These are phyloP conservation scores for Heliconius sara DNA, from an alignment of 2,888 invertebrate genomes.

Conservation along the genomic window DNA sequence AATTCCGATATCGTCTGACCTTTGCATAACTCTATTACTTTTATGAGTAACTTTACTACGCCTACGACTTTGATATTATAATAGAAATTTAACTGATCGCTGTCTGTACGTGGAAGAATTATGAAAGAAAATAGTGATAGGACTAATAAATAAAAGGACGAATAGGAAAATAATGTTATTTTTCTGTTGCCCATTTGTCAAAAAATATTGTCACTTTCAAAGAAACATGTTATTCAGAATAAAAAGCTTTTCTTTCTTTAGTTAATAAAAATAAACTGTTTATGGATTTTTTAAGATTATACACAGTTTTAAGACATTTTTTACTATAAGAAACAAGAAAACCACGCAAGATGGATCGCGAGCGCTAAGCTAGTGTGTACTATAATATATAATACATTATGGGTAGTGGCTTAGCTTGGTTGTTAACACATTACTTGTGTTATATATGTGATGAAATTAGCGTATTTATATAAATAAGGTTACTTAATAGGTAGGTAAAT, in stretches of 20 bases:
- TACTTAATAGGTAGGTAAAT: background rate
- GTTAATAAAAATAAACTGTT: background rate
- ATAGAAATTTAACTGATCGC: background rate
- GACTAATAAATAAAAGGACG: no score
- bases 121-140: background rate
- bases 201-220: no score
- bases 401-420: background rate
- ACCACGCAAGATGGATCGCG: background rate
- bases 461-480: background rate
- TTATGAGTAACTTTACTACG: background rate
- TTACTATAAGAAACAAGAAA: background rate
- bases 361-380: background rate
- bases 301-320: background rate
- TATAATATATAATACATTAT: background rate
- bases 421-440: constrained; percentile 7
- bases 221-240: no score
- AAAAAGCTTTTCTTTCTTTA: background rate
- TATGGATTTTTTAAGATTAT: background rate
- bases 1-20: constrained; percentile 31
- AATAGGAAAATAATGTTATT: background rate
- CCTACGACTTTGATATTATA: background rate
- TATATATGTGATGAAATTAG: constrained; percentile 13
- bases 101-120: background rate
- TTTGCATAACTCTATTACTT: constrained; percentile 30
- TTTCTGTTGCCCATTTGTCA: background rate